Evolutionary conservation across 1,140 invertebrate species (phyloP).

Genomic region (Brevipalpus yothersi): DNA sequence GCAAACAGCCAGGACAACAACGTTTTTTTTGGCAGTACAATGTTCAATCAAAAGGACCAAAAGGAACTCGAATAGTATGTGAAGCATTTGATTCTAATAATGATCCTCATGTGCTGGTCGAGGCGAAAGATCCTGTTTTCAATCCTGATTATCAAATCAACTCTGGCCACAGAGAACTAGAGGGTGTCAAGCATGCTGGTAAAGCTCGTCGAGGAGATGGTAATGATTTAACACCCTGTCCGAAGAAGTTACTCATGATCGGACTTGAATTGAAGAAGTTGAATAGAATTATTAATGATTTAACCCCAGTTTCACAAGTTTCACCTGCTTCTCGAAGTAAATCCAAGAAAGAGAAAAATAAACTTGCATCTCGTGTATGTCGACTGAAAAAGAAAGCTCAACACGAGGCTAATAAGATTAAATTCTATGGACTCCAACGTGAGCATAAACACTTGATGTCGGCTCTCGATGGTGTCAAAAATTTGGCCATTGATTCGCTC

Average conservation of each 20-base stretch:
- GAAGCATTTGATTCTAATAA: slow-evolving; percentile 31
- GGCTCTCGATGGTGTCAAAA: neutral
- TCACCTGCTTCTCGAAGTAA: slow-evolving; percentile 62
- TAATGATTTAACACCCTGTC: slow-evolving; percentile 86
- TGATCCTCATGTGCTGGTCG: slow-evolving; percentile 74
- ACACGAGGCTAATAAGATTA: slow-evolving; percentile 83
- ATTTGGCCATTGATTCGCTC: neutral
- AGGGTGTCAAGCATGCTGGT: slow-evolving; percentile 35
- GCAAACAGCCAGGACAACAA: slow-evolving; percentile 35
- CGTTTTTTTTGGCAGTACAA: slow-evolving; percentile 96
- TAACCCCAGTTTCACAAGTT: slow-evolving; percentile 78
- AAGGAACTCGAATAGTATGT: slow-evolving; percentile 29
- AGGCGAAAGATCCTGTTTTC: slow-evolving; percentile 74
- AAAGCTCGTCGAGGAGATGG: slow-evolving; percentile 91
- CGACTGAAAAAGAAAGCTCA: slow-evolving; percentile 81
- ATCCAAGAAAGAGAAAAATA: slow-evolving; percentile 90
- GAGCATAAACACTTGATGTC: slow-evolving; percentile 57
- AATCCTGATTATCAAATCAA: slow-evolving; percentile 54
- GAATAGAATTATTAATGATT: slow-evolving; percentile 73
- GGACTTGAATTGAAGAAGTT: slow-evolving; percentile 77
- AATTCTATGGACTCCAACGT: slow-evolving; percentile 67
- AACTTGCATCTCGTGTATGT: slow-evolving; percentile 81
- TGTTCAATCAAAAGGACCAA: slow-evolving; percentile 90
- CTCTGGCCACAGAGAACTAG: slow-evolving; percentile 8
- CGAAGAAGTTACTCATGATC: slow-evolving; percentile 63